Evolutionary conservation across 2,113 vertebrate species (phyloP).

Genomic region (Macquaria ambigua): DNA sequence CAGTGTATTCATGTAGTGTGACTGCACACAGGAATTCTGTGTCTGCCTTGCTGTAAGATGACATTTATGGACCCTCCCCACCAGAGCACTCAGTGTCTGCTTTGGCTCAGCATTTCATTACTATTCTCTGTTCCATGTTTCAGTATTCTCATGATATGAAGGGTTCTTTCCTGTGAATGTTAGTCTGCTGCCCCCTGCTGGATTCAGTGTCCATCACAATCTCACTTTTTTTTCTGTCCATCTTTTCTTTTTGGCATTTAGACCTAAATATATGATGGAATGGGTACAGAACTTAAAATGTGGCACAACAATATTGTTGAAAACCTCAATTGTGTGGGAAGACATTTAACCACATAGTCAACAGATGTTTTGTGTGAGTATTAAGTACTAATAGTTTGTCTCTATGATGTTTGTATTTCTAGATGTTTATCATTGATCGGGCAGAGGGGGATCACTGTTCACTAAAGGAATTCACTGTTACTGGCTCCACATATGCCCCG

Average conservation of each 20-base stretch:
- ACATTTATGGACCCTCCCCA: constrained; percentile 61
- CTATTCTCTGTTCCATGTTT: constrained; percentile 36
- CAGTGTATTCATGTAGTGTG: constrained; percentile 7
- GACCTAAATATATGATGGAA: not conserved
- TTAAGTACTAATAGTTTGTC: not conserved
- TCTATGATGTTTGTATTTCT: constrained; percentile 18
- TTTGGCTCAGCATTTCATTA: constrained; percentile 58
- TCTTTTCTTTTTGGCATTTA: not conserved
- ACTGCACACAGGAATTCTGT: constrained; percentile 2
- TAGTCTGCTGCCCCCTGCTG: constrained; percentile 73
- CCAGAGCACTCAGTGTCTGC: constrained; percentile 47
- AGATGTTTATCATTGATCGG: constrained; percentile 96
- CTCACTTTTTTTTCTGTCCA: not conserved
- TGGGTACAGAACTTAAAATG: not conserved
- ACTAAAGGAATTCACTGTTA: constrained; percentile 94
- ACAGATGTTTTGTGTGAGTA: not conserved
- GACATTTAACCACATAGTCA: not conserved
- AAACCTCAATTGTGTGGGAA: not conserved
- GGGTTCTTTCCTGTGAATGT: not conserved
- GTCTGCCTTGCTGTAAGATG: constrained; percentile 50
- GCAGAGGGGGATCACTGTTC: constrained; percentile 90
- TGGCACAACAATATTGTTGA: not conserved
- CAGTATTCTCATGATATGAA: not conserved
- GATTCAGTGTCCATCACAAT: constrained; percentile 18
- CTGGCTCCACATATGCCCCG: constrained; percentile 96